A percentile compares a stretch with the other conserved stretches of the same genome.
phyloP scores from a whole-genome alignment of 2,888 invertebrate genomes.

The Hydroisotoma schaefferi region DNA sequence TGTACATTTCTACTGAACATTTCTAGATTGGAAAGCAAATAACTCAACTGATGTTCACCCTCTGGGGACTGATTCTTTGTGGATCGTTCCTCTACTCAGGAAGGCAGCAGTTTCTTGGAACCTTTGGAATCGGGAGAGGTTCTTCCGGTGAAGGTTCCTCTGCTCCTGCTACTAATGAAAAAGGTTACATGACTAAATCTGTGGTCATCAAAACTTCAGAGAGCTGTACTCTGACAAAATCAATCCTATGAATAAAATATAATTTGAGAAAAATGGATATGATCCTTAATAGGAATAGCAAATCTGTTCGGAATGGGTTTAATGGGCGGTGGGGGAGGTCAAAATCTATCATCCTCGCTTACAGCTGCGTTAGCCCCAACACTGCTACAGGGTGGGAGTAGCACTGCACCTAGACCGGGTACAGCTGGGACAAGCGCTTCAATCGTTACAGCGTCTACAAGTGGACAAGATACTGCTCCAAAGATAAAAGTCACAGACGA shows the following conservation, averaged over 20 bases:
- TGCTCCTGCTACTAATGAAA: constrained; percentile 43
- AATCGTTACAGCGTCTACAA: too few species aligned
- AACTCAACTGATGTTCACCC: constrained; percentile 57
- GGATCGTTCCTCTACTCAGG: constrained; percentile 59
- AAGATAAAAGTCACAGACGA: constrained; percentile 54
- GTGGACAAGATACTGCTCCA: constrained; percentile 29
- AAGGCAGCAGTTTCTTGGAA: constrained; percentile 38
- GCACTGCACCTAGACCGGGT: background rate
- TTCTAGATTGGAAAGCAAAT: constrained; percentile 55
- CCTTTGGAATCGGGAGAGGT: too few species aligned
- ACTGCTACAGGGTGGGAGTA: constrained; percentile 50
- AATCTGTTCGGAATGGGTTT: constrained; percentile 49
- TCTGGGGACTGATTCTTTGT: constrained; percentile 59
- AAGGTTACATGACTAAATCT: too few species aligned
- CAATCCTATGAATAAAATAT: too few species aligned
- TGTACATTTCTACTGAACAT: too few species aligned
- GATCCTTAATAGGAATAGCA: constrained; percentile 26
- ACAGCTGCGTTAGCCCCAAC: constrained; percentile 58
- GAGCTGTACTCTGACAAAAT: too few species aligned
- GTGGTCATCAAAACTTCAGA: too few species aligned
- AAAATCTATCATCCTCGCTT: constrained; percentile 57
- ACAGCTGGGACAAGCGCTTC: background rate
- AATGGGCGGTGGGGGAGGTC: constrained; percentile 51
- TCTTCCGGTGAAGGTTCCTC: constrained; percentile 37
- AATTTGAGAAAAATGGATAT: too few species aligned